Evolutionary conservation across 2,888 invertebrate genomes (phyloP).

Genomic region (Julus scandinavius): DNA sequence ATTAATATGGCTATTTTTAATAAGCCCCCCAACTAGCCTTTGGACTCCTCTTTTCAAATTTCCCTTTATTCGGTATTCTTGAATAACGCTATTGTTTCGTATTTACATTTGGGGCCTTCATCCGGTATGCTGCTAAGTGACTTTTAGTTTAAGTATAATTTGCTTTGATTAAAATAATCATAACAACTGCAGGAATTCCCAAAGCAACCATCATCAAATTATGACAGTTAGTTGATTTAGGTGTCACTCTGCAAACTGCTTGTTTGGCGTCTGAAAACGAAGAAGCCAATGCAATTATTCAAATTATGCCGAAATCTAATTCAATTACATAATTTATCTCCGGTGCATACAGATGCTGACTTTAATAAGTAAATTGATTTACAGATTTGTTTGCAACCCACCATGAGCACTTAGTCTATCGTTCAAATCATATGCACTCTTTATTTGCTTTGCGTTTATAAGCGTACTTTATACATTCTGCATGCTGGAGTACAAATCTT

Average conservation of each 20-base stretch:
- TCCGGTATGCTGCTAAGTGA: background rate
- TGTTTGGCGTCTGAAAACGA: background rate
- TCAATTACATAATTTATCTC: slow-evolving; percentile 2
- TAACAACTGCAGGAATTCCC: background rate
- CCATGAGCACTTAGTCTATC: too few relatives aligned
- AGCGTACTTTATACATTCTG: too few relatives aligned
- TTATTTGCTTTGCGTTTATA: too few relatives aligned
- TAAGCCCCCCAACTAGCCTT: too few relatives aligned
- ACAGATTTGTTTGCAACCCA: background rate
- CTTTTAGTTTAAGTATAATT: background rate
- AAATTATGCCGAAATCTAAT: background rate
- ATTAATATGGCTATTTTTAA: too few relatives aligned
- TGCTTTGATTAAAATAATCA: background rate
- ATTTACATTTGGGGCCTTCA: background rate
- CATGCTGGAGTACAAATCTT: too few relatives aligned
- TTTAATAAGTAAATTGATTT: slow-evolving; percentile 1
- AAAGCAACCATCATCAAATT: background rate
- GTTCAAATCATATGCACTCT: too few relatives aligned
- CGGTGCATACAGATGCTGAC: background rate
- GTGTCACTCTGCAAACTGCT: background rate
- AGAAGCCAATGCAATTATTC: background rate
- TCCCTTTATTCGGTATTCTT: too few relatives aligned
- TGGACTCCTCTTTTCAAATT: too few relatives aligned
- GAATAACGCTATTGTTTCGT: too few relatives aligned
- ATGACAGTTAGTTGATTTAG: background rate